Percentiles rank a stretch among this genome's conserved stretches.
These are phyloP conservation scores for Rotaria macrura DNA, from an alignment of 2,888 invertebrate genomes.

Conservation along the genomic window DNA sequence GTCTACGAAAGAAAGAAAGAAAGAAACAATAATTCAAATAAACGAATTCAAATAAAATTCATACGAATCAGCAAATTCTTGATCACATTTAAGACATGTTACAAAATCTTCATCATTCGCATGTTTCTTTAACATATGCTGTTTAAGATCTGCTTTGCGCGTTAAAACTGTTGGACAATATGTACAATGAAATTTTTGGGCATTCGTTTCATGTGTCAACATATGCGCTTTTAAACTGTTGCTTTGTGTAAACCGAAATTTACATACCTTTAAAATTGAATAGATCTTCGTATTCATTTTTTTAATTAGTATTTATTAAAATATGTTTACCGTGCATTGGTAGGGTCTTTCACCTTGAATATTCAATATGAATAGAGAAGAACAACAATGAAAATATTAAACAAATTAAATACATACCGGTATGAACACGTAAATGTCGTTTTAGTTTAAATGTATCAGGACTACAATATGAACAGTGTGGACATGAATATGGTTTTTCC, in stretches of 20 bases:
- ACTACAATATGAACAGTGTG: slow-evolving; percentile 90
- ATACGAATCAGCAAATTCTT: not conserved
- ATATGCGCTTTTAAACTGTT: slow-evolving; percentile 1
- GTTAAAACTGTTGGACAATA: not conserved
- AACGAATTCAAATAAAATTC: not conserved
- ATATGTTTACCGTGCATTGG: not conserved
- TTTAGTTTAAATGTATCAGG: slow-evolving; percentile 95
- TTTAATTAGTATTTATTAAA: too few species aligned
- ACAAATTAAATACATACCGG: slow-evolving; percentile 42
- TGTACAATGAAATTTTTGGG: not conserved
- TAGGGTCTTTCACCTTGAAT: not conserved
- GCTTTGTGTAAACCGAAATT: not conserved
- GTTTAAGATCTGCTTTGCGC: not conserved
- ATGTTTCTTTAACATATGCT: not conserved
- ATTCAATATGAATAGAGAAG: too few species aligned
- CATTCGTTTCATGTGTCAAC: slow-evolving; percentile 1
- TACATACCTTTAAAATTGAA: not conserved
- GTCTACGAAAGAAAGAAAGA: not conserved
- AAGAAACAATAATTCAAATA: not conserved
- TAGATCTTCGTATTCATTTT: not conserved
- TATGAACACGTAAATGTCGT: slow-evolving; percentile 80
- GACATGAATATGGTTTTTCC: slow-evolving; percentile 60
- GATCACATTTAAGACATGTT: not conserved
- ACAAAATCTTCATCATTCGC: not conserved
- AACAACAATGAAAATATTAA: not conserved